Percentiles rank a stretch among this genome's conserved stretches.
These are phyloP conservation scores for Gymnocheta viridis DNA, from an alignment of 2,888 invertebrate species.

Conservation along the genomic window DNA sequence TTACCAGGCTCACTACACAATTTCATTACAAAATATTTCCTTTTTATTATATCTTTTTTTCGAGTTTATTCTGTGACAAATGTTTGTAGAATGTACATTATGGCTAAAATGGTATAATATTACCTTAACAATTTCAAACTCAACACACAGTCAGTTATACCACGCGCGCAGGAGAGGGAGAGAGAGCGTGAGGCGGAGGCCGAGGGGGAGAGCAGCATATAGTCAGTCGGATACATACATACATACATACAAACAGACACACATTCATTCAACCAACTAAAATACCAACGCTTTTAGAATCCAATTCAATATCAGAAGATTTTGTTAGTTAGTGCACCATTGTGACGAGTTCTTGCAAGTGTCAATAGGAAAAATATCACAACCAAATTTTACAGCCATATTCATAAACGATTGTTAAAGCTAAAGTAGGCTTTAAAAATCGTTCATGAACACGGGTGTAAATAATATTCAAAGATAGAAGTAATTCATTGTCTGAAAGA, in stretches of 20 bases:
- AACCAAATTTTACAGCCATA: background rate
- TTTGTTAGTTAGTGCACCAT: background rate
- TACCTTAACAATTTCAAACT: constrained; percentile 46
- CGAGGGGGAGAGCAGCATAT: background rate
- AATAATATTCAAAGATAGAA: no score
- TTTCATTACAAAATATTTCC: constrained; percentile 51
- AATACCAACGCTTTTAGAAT: constrained; percentile 45
- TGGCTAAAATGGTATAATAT: constrained; percentile 54
- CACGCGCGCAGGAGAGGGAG: no score
- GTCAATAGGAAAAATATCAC: constrained; percentile 8
- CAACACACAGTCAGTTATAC: background rate
- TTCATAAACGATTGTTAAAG: no score
- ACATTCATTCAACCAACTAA: constrained; percentile 8
- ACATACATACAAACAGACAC: background rate
- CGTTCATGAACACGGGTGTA: no score
- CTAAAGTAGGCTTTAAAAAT: no score
- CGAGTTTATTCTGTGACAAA: constrained; percentile 56
- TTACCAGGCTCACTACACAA: constrained; percentile 51
- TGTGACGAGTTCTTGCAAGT: background rate
- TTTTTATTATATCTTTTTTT: constrained; percentile 11
- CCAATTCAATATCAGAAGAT: constrained; percentile 33
- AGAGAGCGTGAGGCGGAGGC: background rate
- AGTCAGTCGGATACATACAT: constrained; percentile 2
- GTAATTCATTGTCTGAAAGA: no score
- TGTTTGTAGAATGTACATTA: constrained; percentile 55